phyloP scores from a whole-genome alignment of 2,113 vertebrate species.

The Prinia subflava region DNA sequence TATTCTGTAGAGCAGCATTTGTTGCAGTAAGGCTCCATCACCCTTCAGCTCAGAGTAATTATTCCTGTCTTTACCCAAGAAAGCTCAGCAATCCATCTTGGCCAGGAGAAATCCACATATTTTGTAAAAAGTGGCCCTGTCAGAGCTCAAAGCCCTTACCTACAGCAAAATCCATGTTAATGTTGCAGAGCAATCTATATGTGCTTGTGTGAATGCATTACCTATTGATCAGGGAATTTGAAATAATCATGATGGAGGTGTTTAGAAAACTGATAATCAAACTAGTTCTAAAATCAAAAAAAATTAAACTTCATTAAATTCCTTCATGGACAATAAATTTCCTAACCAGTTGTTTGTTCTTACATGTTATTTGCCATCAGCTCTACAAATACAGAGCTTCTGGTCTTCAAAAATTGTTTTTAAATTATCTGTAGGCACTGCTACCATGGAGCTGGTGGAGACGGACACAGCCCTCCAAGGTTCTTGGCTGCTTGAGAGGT shows the following conservation, averaged over 20 bases:
- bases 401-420: background rate
- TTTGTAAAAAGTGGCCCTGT: background rate
- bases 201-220: background rate
- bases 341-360: background rate
- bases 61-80: background rate
- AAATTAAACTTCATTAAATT: background rate
- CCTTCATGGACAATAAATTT: background rate
- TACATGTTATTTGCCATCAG: background rate
- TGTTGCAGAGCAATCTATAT: background rate
- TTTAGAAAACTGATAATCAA: background rate
- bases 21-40: background rate
- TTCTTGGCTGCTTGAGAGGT: background rate
- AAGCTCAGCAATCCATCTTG: background rate
- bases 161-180: background rate
- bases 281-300: background rate
- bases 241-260: background rate
- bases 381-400: background rate
- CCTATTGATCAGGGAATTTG: background rate
- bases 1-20: background rate
- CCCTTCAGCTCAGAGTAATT: background rate
- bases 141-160: background rate
- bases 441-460: background rate
- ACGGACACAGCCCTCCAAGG: background rate
- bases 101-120: background rate
- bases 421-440: background rate